Evolutionary conservation across 2,888 invertebrate genomes (phyloP), one percentile per base, ranked within the genome.

Genomic region (Melinaea menophilus): DNA sequence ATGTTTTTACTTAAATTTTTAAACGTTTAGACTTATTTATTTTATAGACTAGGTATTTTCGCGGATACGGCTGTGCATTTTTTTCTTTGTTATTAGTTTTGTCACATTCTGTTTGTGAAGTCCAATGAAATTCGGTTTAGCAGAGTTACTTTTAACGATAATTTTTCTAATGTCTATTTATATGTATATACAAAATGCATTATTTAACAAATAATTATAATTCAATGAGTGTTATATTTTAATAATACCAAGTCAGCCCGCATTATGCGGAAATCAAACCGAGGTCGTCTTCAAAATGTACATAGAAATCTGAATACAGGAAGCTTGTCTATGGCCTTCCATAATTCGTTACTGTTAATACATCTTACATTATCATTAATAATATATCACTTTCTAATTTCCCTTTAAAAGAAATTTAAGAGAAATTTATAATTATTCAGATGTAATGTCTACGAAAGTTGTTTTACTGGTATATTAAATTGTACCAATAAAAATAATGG

Each of bases 321-420:
- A 85, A 85, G 79, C 71, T 74, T 64, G 67, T 62, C 56, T 74
- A 68, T 76, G 81, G 76, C 85, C 85, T 86, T 86, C 80, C 78
- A 69, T 80, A 73, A 79, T 77, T 70, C 75, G 13, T 9, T 54
- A 31, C 45, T 55, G 13, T 12, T 31, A 54, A 51, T 37, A 61
- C 47, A 31, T 11, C 12, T 33, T 46, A 41, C 9, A 41, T 7
- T 7, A 13, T 34, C 22, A 33, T 9, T 13, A 47, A 46, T 33
- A 34, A 45, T 46, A 33, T 11, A 13, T 59, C 48, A 41, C 59
- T 64, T 58, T 60, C 34, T 46, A 60, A 48, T 47, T 62, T 55
- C 59, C 47, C 55, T 57, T 57, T 48, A 37, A 7, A 37, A 31
- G 48, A 51, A 5, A 51, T 37, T 60, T 13, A 48, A 34, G 22